Conservation (phyloP, 2,888 invertebrate species). For the Meta bourneti region DNA sequence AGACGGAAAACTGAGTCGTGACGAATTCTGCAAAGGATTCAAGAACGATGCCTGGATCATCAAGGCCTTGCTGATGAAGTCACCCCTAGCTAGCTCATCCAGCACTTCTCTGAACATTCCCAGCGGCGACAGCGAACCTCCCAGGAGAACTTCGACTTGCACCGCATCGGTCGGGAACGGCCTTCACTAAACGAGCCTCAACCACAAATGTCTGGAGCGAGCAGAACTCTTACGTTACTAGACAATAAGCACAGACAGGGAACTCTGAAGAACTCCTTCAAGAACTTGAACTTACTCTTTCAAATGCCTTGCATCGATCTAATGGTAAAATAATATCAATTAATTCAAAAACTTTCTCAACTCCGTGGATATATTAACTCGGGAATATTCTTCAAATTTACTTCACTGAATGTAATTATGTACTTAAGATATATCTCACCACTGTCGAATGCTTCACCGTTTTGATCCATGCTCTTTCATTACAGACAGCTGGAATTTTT, state of each 20-base stretch:
- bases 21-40: constrained; percentile 78
- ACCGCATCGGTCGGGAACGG: constrained; percentile 71
- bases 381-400: not conserved
- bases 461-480: constrained; percentile 9
- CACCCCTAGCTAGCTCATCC: constrained; percentile 37
- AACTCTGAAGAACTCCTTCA: not conserved
- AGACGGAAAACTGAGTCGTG: constrained; percentile 77
- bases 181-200: constrained; percentile 37
- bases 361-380: not conserved
- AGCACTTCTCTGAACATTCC: constrained; percentile 37
- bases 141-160: constrained; percentile 58
- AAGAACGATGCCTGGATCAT: constrained; percentile 78
- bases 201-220: not conserved
- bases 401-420: not conserved
- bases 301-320: not conserved
- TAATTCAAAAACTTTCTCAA: not conserved
- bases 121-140: constrained; percentile 16
- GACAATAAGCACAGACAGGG: not conserved
- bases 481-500: constrained; percentile 3
- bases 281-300: not conserved
- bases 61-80: constrained; percentile 72
- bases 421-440: not conserved
- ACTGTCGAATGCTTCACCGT: constrained; percentile 9
- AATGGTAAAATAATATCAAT: not conserved
- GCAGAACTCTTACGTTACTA: not conserved